These are phyloP conservation scores for Trachelus troglodyta DNA, from an alignment of 2,888 invertebrate species.

Conservation along the genomic window DNA sequence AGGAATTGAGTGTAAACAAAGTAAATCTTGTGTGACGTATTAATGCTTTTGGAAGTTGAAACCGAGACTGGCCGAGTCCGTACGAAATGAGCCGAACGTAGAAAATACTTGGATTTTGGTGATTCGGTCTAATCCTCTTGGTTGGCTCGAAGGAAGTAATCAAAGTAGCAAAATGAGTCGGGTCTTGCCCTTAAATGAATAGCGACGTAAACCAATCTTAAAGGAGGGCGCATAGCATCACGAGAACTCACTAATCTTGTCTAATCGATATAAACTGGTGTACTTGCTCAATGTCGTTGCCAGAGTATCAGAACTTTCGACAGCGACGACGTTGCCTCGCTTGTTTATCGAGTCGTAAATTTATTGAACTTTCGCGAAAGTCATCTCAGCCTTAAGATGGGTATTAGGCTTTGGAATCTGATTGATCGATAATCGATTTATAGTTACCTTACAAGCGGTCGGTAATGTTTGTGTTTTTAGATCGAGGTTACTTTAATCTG, in stretches of 20 bases:
- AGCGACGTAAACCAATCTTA: background rate
- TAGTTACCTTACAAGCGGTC: background rate
- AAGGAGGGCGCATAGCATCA: background rate
- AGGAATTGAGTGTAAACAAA: background rate
- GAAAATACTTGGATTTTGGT: background rate
- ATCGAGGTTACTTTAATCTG: conserved; percentile 46
- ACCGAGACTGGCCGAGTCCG: background rate
- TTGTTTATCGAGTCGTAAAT: conserved; percentile 1
- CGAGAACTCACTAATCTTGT: conserved; percentile 34
- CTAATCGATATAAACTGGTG: conserved; percentile 46
- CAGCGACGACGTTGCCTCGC: conserved; percentile 2
- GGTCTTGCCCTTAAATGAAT: background rate
- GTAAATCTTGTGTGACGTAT: background rate
- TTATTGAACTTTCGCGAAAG: background rate
- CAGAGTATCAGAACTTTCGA: conserved; percentile 29
- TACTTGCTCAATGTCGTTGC: conserved; percentile 46
- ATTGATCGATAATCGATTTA: background rate
- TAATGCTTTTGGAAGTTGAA: background rate
- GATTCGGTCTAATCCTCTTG: conserved; percentile 2
- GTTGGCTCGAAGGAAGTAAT: background rate
- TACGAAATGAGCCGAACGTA: background rate
- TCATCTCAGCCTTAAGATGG: background rate
- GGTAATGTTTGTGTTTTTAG: conserved; percentile 8
- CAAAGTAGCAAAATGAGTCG: background rate
- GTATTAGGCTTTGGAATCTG: background rate